Evolutionary conservation across 2,113 vertebrate species (phyloP), one percentile per base, ranked within the genome.

Genomic region (Psilopogon haemacephalus): DNA sequence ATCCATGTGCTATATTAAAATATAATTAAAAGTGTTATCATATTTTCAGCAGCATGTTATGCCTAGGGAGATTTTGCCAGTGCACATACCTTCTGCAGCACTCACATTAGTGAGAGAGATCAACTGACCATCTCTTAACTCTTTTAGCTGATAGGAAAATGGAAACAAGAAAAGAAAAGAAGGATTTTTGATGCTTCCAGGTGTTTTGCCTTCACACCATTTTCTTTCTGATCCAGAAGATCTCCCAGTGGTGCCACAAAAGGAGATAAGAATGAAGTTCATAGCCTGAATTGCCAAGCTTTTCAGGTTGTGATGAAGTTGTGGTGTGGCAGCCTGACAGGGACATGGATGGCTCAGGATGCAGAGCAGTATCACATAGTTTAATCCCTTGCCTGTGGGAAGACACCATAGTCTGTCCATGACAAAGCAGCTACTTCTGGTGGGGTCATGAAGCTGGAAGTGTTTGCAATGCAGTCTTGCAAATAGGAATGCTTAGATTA

Each of bases 11-110:
- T 81, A 71, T 59, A 79, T 79, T 89, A 92, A 91, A 94, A 92
- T 69, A 77, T 75, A 96, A 93, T 95, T 95, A 68, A 78, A 88
- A 68, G 7, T 40, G 62, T 94, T 95, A 92, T 84, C 88, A 2
- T 71, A 40, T 88, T 94, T 96, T 50, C 63, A 52, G 84, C 87
- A 87, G 33, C 15, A 0, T 71, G 55, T 54, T 88, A 38, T 48
- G 54, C 85, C 84, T 46, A 46, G 84, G 68, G 83, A 89, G 55
- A 73, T 75, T 88, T 82, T 44, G 54, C 35, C 35, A 84, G 20
- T 54, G 35, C 27, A 33, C 70, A 70, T 65, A 23, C 4, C 0
- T 59, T 93, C 64, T 69, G 23, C 42, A 59, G 71, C 79, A 28
- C 58, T 55, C 8, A 1, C 27, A n/a, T 14, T 21, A 64, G 55